Percentiles rank a stretch among this genome's conserved stretches.
These are phyloP conservation scores for Hartigia nigra DNA, from an alignment of 2,888 invertebrate species.

Conservation along the genomic window DNA sequence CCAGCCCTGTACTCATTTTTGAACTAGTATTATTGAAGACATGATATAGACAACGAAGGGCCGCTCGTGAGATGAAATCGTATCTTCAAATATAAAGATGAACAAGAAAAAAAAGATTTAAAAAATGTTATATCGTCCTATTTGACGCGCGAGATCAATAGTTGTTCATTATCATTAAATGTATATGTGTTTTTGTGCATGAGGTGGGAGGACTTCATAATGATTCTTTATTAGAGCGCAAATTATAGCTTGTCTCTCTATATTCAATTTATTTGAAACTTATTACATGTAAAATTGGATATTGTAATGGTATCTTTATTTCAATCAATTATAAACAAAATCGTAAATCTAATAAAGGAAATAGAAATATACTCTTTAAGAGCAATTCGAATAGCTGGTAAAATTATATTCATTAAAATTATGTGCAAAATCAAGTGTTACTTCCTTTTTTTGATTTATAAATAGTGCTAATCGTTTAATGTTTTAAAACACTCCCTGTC, in stretches of 20 bases:
- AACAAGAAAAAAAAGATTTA: background rate
- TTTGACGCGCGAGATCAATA: background rate
- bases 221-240: conserved; percentile 41
- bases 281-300: conserved; percentile 51
- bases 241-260: conserved; percentile 45
- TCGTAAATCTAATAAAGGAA: conserved; percentile 3
- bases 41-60: too few relatives aligned
- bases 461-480: too few relatives aligned
- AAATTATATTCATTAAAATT: background rate
- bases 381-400: background rate
- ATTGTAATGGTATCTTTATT: conserved; percentile 29
- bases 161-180: background rate
- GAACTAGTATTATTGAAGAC: background rate
- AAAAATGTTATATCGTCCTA: background rate
- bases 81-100: background rate
- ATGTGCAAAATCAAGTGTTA: too few relatives aligned
- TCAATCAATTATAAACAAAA: conserved; percentile 21
- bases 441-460: too few relatives aligned
- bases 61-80: background rate
- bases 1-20: background rate
- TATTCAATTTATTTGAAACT: conserved; percentile 49
- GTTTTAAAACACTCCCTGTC: too few relatives aligned
- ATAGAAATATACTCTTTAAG: background rate
- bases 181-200: background rate
- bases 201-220: background rate